Percentiles rank a stretch among this genome's conserved stretches.
Conservation (phyloP, 2,113 vertebrate species). For the Thalassoma bifasciatum region DNA sequence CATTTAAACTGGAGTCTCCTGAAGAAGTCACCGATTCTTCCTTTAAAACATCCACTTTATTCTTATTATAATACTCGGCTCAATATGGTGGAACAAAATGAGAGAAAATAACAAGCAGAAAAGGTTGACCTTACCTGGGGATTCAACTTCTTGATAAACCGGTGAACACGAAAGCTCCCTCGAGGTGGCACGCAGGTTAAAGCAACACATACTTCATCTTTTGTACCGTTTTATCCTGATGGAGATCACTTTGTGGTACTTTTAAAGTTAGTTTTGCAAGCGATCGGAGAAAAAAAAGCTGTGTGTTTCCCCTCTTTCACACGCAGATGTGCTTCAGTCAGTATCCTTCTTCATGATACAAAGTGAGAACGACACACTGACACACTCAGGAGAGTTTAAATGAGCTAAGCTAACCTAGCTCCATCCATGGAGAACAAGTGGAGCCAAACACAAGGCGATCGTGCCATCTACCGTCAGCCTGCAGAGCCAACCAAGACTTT, state of each 20-base stretch:
- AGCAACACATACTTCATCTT: constrained; percentile 62
- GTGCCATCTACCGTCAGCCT: constrained; percentile 52
- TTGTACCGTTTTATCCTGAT: neutral
- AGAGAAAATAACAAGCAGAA: neutral
- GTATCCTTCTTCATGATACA: constrained; percentile 25
- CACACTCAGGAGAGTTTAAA: constrained; percentile 67
- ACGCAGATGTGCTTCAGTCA: neutral
- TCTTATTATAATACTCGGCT: neutral
- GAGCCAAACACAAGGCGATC: constrained; percentile 28
- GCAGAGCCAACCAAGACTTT: too few species aligned
- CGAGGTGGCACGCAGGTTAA: constrained; percentile 55
- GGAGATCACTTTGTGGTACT: neutral
- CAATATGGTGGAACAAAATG: too few species aligned
- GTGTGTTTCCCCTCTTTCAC: neutral
- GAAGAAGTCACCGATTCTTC: neutral
- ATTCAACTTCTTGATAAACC: constrained; percentile 51
- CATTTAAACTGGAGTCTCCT: constrained; percentile 12
- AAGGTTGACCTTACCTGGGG: constrained; percentile 63
- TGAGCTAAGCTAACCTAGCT: constrained; percentile 69
- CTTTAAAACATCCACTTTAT: neutral
- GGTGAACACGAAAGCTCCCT: constrained; percentile 47
- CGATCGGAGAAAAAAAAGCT: neutral
- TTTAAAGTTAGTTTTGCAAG: neutral
- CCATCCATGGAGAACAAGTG: constrained; percentile 54
- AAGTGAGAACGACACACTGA: constrained; percentile 43